A percentile compares a stretch with the other conserved stretches of the same genome.
Evolutionary conservation across 2,797 vertebrate species (phyloP).

Genomic region (Sebastes kiyomatsui): DNA sequence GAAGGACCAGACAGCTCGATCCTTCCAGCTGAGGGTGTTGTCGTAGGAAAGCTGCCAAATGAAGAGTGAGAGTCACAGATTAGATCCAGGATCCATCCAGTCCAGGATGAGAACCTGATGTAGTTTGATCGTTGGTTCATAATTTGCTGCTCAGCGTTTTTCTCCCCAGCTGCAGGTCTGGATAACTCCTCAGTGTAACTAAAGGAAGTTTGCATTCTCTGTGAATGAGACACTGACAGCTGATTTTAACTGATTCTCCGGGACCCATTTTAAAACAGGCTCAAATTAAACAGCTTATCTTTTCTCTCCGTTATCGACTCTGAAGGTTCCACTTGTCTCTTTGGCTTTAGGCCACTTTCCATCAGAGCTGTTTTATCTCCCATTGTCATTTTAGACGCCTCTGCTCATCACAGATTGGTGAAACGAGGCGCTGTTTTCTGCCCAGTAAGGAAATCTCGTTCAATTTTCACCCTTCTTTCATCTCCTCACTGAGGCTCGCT

Average conservation of each 20-base stretch:
- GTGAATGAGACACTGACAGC: slow-evolving; percentile 1
- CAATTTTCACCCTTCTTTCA: slow-evolving; percentile 17
- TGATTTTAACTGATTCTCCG: slow-evolving; percentile 6
- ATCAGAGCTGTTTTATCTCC: slow-evolving; percentile 32
- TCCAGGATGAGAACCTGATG: neutral
- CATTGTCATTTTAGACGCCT: slow-evolving; percentile 24
- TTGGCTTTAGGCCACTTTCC: slow-evolving; percentile 23
- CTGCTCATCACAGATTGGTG: slow-evolving; percentile 23
- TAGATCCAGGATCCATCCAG: neutral
- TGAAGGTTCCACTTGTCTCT: slow-evolving; percentile 33
- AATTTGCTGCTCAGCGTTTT: neutral
- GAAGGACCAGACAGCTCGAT: neutral
- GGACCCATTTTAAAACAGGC: neutral
- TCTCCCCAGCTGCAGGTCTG: neutral
- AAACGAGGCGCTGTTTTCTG: slow-evolving; percentile 15
- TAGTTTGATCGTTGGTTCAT: neutral
- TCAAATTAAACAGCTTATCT: slow-evolving; percentile 48
- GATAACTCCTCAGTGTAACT: neutral
- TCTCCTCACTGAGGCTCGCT: slow-evolving; percentile 12
- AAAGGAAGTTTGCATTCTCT: neutral
- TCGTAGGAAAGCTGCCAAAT: neutral
- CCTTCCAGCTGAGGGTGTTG: neutral
- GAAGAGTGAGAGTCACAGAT: neutral
- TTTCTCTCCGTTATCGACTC: slow-evolving; percentile 14
- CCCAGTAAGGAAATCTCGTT: slow-evolving; percentile 26